These are phyloP conservation scores for Enteromius paludinosus DNA, from an alignment of 2,797 vertebrate species.

Conservation along the genomic window DNA sequence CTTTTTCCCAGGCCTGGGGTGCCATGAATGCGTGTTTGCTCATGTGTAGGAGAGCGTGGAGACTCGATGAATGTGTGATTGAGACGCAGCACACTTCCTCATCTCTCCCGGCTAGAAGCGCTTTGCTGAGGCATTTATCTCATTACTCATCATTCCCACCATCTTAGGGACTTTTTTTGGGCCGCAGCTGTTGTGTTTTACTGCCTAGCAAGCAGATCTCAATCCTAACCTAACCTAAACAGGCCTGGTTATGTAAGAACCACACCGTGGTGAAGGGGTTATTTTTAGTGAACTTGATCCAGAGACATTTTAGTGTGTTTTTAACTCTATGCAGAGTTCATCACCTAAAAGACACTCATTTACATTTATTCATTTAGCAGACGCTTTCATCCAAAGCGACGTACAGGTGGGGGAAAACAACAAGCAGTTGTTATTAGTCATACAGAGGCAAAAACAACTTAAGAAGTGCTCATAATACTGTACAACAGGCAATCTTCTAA, in stretches of 20 bases:
- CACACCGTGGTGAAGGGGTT: constrained; percentile 4
- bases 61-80: constrained; percentile 52
- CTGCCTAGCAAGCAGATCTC: constrained; percentile 29
- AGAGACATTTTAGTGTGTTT: neutral
- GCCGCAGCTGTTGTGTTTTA: constrained; percentile 25
- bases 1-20: constrained; percentile 49
- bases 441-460: too few species aligned
- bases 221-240: constrained; percentile 37
- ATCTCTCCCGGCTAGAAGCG: neutral
- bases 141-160: constrained; percentile 35
- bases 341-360: too few species aligned
- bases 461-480: too few species aligned
- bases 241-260: constrained; percentile 34
- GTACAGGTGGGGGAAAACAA: too few species aligned
- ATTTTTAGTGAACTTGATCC: constrained; percentile 26
- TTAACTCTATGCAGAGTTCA: neutral
- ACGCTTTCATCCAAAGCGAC: too few species aligned
- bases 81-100: constrained; percentile 29
- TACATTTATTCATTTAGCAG: too few species aligned
- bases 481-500: too few species aligned
- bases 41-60: constrained; percentile 30
- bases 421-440: too few species aligned
- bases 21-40: constrained; percentile 49
- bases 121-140: neutral
- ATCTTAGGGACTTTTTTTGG: constrained; percentile 30